A percentile compares a stretch with the other conserved stretches of the same genome.
phyloP scores from a whole-genome alignment of 2,797 vertebrate genomes.

The Agapornis canus region DNA sequence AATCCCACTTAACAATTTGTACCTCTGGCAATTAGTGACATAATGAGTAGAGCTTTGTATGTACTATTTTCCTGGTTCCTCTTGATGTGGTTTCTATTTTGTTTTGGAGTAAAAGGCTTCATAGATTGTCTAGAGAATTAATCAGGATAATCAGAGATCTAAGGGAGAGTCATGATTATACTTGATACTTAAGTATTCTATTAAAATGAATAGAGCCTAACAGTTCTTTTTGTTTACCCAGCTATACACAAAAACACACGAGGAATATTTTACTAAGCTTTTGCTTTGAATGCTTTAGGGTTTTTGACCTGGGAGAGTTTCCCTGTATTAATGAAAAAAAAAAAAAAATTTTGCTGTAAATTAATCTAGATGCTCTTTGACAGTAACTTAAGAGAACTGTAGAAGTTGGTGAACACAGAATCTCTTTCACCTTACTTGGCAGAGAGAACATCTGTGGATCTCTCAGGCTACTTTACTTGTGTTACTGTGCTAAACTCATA shows the following conservation, averaged over 20 bases:
- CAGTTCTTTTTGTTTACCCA: neutral
- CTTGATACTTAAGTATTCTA: neutral
- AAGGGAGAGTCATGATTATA: neutral
- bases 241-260: neutral
- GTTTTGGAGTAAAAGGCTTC: neutral
- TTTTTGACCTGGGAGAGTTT: neutral
- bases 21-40: neutral
- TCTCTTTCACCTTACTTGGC: neutral
- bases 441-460: neutral
- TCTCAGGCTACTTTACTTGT: neutral
- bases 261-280: slow-evolving; percentile 1
- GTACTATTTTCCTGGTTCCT: neutral
- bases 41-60: neutral
- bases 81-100: neutral
- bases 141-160: neutral
- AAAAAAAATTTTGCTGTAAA: neutral
- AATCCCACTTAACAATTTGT: neutral
- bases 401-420: neutral
- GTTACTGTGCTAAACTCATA: neutral
- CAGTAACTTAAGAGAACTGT: neutral
- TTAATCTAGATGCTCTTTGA: neutral
- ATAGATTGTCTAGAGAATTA: neutral
- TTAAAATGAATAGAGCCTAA: neutral
- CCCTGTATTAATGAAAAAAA: neutral
- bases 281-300: neutral